phyloP scores from a whole-genome alignment of 2,888 invertebrate genomes.

The Parnassius orleans region DNA sequence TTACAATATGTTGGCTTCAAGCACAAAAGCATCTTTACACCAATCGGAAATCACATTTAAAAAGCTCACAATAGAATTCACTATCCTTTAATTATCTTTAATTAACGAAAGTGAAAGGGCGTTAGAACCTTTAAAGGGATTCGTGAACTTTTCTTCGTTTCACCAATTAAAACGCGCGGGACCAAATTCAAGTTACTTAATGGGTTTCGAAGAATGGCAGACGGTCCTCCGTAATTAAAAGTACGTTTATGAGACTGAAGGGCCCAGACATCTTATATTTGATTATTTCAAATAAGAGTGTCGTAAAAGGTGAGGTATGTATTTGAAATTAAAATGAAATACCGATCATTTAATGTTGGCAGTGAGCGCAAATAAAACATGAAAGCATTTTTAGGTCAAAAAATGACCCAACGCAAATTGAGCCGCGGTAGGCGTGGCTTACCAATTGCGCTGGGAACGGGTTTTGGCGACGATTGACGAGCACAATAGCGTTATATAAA shows the following conservation, averaged over 20 bases:
- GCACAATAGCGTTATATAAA: too few species aligned
- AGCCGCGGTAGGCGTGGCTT: too few species aligned
- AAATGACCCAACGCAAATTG: too few species aligned
- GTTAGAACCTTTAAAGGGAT: slow-evolving; percentile 49
- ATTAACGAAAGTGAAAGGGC: slow-evolving; percentile 44
- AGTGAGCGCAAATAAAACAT: too few species aligned
- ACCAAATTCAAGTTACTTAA: slow-evolving; percentile 29
- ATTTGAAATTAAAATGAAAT: background rate
- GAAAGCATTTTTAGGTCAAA: too few species aligned
- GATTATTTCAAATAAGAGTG: background rate
- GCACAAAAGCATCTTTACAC: slow-evolving; percentile 35
- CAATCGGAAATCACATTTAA: slow-evolving; percentile 36
- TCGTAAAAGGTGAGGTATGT: background rate
- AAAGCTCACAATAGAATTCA: slow-evolving; percentile 43
- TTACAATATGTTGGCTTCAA: background rate
- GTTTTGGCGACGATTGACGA: too few species aligned
- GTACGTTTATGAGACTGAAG: slow-evolving; percentile 23
- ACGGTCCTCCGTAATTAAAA: slow-evolving; percentile 29
- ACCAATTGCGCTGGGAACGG: too few species aligned
- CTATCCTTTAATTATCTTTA: slow-evolving; percentile 48
- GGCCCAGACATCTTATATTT: slow-evolving; percentile 4
- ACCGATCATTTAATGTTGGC: too few species aligned
- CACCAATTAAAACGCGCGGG: slow-evolving; percentile 48
- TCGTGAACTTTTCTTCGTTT: slow-evolving; percentile 40
- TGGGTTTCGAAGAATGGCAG: slow-evolving; percentile 27